A percentile compares a stretch with the other conserved stretches of the same genome.
Conservation (phyloP, 2,888 invertebrate species). For the Coelopa pilipes region DNA sequence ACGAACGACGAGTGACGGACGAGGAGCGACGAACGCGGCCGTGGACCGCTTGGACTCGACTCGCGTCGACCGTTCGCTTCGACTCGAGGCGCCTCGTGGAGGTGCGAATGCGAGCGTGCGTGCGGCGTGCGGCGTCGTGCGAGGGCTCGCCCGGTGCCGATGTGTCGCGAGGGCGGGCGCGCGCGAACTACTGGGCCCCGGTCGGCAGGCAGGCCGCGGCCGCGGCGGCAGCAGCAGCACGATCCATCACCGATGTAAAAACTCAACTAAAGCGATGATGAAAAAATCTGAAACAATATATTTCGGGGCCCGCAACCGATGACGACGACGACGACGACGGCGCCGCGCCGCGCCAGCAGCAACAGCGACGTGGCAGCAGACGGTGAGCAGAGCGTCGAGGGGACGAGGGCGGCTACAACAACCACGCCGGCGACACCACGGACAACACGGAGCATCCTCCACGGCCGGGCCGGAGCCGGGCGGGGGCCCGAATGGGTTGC, state of each 20-base stretch:
- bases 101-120: neutral
- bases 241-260: slow-evolving; percentile 69
- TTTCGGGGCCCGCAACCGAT: slow-evolving; percentile 59
- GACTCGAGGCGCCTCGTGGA: neutral
- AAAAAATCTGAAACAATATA: slow-evolving; percentile 69
- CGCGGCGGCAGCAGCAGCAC: slow-evolving; percentile 54
- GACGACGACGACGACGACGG: slow-evolving; percentile 16
- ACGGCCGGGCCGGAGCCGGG: neutral
- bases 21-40: no score
- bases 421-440: slow-evolving; percentile 24
- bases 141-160: neutral
- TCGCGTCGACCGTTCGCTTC: no score
- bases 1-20: no score
- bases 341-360: slow-evolving; percentile 11
- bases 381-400: slow-evolving; percentile 6
- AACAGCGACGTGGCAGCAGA: slow-evolving; percentile 30
- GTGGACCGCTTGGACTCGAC: no score
- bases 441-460: slow-evolving; percentile 34
- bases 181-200: neutral
- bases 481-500: slow-evolving; percentile 10
- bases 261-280: slow-evolving; percentile 68
- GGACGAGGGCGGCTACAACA: slow-evolving; percentile 27
- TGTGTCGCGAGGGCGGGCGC: neutral
- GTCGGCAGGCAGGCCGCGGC: slow-evolving; percentile 30
- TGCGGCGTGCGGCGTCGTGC: neutral